Evolutionary conservation across 2,113 vertebrate species (phyloP).

Genomic region (Sorex araneus): DNA sequence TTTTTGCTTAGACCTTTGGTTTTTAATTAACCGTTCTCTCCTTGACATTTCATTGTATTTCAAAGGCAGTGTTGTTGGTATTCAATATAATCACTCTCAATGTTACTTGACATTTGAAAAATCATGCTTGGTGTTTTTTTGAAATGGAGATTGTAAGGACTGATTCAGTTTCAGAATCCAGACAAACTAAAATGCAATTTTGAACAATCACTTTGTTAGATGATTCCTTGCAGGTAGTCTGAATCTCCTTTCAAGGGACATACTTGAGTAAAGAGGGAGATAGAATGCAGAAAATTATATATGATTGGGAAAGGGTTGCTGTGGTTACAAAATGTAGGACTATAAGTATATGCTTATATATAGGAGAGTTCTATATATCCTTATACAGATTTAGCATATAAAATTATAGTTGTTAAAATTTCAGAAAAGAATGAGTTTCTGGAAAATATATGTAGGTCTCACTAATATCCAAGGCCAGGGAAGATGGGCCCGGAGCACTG

Average conservation of each 20-base stretch:
- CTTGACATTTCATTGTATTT: slow-evolving; percentile 1
- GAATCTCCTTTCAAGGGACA: not conserved
- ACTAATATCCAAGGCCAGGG: not conserved
- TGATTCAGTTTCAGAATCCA: not conserved
- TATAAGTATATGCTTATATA: not conserved
- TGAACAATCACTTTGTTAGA: not conserved
- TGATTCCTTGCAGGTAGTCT: not conserved
- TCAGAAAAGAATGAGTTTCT: too few relatives aligned
- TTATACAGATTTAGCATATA: not conserved
- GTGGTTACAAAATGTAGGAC: not conserved
- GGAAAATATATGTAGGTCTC: too few relatives aligned
- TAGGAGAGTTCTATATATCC: not conserved
- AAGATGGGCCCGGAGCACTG: not conserved
- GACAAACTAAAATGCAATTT: not conserved
- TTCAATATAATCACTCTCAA: not conserved
- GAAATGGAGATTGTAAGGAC: slow-evolving; percentile 32
- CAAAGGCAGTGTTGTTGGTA: not conserved
- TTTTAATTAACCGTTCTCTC: not conserved
- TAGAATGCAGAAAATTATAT: not conserved
- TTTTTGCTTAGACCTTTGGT: not conserved
- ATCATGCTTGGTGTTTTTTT: not conserved
- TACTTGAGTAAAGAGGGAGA: not conserved
- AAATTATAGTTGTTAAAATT: too few relatives aligned
- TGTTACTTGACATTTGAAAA: not conserved
- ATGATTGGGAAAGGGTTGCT: not conserved